Percentiles rank a stretch among this genome's conserved stretches.
Evolutionary conservation across 2,888 invertebrate genomes (phyloP).

Genomic region (Nomada flava): DNA sequence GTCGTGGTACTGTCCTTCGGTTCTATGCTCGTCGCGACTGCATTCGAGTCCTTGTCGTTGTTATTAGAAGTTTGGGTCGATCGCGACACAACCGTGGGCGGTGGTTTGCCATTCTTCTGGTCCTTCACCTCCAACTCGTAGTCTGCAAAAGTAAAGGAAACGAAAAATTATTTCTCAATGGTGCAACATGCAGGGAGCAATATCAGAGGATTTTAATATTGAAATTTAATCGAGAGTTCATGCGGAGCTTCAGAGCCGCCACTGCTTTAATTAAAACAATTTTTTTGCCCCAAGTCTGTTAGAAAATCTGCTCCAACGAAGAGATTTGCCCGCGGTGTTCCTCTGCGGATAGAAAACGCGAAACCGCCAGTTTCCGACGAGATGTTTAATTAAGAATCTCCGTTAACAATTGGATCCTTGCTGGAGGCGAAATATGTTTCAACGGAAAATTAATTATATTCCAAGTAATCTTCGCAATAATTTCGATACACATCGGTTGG

Average conservation of each 20-base stretch:
- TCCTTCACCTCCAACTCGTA: slow-evolving; percentile 79
- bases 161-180: not conserved
- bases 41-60: slow-evolving; percentile 72
- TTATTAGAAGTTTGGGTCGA: slow-evolving; percentile 79
- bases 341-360: not conserved
- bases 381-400: slow-evolving; percentile 40
- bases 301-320: slow-evolving; percentile 12
- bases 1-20: slow-evolving; percentile 53
- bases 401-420: not conserved
- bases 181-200: not conserved
- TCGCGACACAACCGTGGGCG: slow-evolving; percentile 69
- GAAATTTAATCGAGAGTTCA: not conserved
- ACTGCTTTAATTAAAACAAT: not conserved
- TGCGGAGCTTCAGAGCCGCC: not conserved
- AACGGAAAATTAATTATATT: not conserved
- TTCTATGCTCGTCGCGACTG: slow-evolving; percentile 58
- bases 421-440: no score
- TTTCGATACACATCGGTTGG: no score
- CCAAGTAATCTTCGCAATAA: not conserved
- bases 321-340: slow-evolving; percentile 18
- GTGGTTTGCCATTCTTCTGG: slow-evolving; percentile 75
- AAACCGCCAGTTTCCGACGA: slow-evolving; percentile 1
- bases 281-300: not conserved
- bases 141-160: slow-evolving; percentile 65
- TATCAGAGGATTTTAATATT: not conserved